Percentiles rank a stretch among this genome's conserved stretches.
Evolutionary conservation across 2,797 vertebrate species (phyloP).

Genomic region (Thunnus albacares): DNA sequence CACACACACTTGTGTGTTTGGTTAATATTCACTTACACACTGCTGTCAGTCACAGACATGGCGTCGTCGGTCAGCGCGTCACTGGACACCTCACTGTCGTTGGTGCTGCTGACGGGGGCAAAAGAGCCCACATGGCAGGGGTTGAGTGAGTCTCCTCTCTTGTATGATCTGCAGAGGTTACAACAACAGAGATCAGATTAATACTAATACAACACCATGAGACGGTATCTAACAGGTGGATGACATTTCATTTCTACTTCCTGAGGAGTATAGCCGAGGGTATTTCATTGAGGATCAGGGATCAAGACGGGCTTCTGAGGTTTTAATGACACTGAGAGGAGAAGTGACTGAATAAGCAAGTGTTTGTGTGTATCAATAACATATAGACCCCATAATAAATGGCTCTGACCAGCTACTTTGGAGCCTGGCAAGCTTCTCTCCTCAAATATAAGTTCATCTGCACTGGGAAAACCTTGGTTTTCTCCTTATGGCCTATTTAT

Average conservation of each 20-base stretch:
- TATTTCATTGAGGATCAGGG: conserved; percentile 9
- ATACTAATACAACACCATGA: conserved; percentile 17
- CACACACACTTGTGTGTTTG: conserved; percentile 2
- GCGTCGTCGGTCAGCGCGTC: conserved; percentile 96
- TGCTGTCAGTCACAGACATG: conserved; percentile 97
- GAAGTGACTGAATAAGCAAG: conserved; percentile 3
- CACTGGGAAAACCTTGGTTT: conserved; percentile 30
- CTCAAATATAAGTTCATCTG: conserved; percentile 22
- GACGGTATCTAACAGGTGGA: conserved; percentile 49
- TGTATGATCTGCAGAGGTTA: conserved; percentile 88
- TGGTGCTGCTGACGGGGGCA: conserved; percentile 94
- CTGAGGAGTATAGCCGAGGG: background rate
- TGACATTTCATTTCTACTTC: background rate
- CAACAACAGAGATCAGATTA: conserved; percentile 38
- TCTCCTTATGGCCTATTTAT: conserved; percentile 18
- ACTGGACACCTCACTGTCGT: conserved; percentile 97
- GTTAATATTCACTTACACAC: conserved; percentile 90
- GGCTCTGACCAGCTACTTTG: conserved; percentile 20
- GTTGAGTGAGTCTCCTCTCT: conserved; percentile 87
- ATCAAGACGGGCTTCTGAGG: background rate
- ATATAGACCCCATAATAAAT: conserved; percentile 12
- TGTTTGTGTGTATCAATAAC: conserved; percentile 4
- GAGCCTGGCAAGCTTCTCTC: conserved; percentile 19
- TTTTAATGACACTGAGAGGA: conserved; percentile 17
- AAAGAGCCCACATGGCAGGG: conserved; percentile 91